phyloP scores from a whole-genome alignment of 2,113 vertebrate species.

The Oncorhynchus nerka region DNA sequence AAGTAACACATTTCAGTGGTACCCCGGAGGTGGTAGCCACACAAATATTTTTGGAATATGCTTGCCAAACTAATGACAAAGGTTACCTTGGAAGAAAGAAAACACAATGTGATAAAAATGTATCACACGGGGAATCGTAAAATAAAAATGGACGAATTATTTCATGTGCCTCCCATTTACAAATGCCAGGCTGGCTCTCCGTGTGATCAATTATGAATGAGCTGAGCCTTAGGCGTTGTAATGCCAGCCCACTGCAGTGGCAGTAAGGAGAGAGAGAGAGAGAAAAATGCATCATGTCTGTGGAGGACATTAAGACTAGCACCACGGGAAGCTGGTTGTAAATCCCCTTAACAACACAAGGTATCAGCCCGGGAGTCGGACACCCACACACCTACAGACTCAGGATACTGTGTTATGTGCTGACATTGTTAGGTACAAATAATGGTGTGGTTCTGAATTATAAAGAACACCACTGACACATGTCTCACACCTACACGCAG shows the following conservation, averaged over 20 bases:
- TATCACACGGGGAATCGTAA: background rate
- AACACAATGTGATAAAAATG: background rate
- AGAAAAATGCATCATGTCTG: constrained; percentile 34
- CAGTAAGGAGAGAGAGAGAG: constrained; percentile 14
- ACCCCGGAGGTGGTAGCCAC: too few relatives aligned
- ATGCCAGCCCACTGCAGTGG: background rate
- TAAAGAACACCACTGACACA: too few relatives aligned
- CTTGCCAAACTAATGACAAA: constrained; percentile 48
- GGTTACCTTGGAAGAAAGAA: constrained; percentile 48
- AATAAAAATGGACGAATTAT: background rate
- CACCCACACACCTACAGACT: too few relatives aligned
- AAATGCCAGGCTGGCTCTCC: constrained; percentile 56
- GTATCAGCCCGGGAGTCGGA: too few relatives aligned
- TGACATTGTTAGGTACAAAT: too few relatives aligned
- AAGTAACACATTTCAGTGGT: too few relatives aligned
- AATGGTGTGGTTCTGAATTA: too few relatives aligned
- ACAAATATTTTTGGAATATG: too few relatives aligned
- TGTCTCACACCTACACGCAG: too few relatives aligned
- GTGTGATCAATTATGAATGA: constrained; percentile 68
- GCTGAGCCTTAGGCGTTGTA: constrained; percentile 45
- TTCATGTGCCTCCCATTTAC: constrained; percentile 2
- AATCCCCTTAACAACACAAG: constrained; percentile 2
- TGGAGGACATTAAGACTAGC: constrained; percentile 29
- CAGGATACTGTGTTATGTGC: too few relatives aligned
- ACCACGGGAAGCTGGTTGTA: background rate